Conservation (phyloP, 2,888 invertebrate species). For the Stenoptilia bipunctidactyla region DNA sequence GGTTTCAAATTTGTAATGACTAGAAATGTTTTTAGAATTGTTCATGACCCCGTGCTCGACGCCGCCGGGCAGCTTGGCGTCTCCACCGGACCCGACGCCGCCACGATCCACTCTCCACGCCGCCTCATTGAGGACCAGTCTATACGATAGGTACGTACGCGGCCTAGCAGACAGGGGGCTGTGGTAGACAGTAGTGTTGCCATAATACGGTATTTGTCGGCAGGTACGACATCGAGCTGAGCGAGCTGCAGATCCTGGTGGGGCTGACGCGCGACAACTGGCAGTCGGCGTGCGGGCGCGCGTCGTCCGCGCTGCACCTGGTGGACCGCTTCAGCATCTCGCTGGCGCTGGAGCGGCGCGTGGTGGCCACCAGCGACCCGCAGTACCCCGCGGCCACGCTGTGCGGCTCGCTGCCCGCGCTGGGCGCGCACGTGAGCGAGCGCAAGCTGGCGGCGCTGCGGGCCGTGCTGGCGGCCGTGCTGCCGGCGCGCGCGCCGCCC, state of each 20-base stretch:
- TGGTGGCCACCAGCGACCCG: constrained; percentile 87
- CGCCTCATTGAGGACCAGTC: constrained; percentile 33
- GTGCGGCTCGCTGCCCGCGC: constrained; percentile 87
- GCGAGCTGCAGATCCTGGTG: constrained; percentile 80
- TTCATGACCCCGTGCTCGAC: constrained; percentile 91
- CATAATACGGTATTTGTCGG: too few relatives aligned
- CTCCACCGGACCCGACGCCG: constrained; percentile 54
- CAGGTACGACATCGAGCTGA: constrained; percentile 83
- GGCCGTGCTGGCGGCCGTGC: constrained; percentile 32
- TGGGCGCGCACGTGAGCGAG: constrained; percentile 92
- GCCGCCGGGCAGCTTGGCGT: constrained; percentile 84
- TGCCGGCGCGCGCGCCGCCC: constrained; percentile 7
- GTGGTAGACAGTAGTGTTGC: too few relatives aligned
- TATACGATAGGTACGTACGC: constrained; percentile 48
- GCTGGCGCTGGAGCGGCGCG: constrained; percentile 79
- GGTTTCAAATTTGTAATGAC: too few relatives aligned
- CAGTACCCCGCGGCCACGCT: constrained; percentile 88
- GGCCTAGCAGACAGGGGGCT: too few relatives aligned
- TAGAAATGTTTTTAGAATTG: constrained; percentile 62
- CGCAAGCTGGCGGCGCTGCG: constrained; percentile 78
- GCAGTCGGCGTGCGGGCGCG: constrained; percentile 88
- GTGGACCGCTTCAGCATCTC: constrained; percentile 82
- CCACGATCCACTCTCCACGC: constrained; percentile 28
- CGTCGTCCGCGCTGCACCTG: constrained; percentile 87
- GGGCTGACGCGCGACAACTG: constrained; percentile 91